These are phyloP conservation scores for Melanotaenia pygmaea DNA, from an alignment of 2,797 vertebrate genomes.

Conservation along the genomic window DNA sequence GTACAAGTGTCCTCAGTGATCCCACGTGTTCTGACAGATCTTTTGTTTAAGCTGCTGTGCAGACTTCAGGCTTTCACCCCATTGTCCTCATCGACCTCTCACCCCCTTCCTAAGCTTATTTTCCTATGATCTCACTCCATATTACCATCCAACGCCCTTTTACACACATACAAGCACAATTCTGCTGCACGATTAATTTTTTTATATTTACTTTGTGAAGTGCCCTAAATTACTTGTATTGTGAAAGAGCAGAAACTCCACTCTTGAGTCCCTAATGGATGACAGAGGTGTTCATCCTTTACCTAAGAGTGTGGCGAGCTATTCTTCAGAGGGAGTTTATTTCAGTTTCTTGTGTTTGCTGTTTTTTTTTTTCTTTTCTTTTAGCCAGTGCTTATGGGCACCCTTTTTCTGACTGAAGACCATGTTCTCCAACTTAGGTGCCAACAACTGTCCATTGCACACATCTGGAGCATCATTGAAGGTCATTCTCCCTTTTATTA, in stretches of 20 bases:
- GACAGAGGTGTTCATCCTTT: not conserved
- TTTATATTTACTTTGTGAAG: not conserved
- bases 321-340: not conserved
- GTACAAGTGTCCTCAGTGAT: slow-evolving; percentile 59
- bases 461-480: too few species aligned
- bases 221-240: not conserved
- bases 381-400: too few species aligned
- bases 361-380: too few species aligned
- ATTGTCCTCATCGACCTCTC: slow-evolving; percentile 60
- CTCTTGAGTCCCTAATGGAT: not conserved
- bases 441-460: too few species aligned
- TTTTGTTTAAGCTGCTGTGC: slow-evolving; percentile 57
- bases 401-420: too few species aligned
- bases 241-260: not conserved
- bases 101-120: slow-evolving; percentile 41
- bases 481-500: too few species aligned
- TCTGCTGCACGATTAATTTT: not conserved
- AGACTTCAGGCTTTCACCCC: slow-evolving; percentile 48
- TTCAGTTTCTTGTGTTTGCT: not conserved
- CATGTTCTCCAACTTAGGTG: too few species aligned
- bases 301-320: not conserved
- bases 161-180: not conserved
- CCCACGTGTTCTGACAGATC: slow-evolving; percentile 51
- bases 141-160: not conserved
- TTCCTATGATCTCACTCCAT: slow-evolving; percentile 18